Conservation (phyloP, 1,140 invertebrate species). For the Dendroctonus ponderosae region DNA sequence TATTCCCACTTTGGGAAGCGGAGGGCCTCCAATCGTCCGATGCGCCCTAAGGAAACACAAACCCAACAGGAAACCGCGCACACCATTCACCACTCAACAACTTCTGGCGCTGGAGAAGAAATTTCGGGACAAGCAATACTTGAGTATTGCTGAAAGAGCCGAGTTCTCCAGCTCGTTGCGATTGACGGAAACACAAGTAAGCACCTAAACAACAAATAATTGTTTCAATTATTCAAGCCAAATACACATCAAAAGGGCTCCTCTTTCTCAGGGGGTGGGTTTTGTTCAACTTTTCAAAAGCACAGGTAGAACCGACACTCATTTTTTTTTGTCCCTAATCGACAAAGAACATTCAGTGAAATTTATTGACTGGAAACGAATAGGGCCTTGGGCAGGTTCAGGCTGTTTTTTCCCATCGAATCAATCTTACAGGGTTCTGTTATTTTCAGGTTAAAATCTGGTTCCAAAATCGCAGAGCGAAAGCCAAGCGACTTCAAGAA, state of each 20-base stretch:
- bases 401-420: not conserved
- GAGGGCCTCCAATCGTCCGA: conserved; percentile 48
- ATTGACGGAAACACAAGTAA: conserved; percentile 91
- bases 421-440: not conserved
- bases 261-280: not conserved
- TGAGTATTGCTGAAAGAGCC: conserved; percentile 93
- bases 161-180: conserved; percentile 93
- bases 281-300: not conserved
- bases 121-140: conserved; percentile 93
- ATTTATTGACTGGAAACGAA: too few species aligned
- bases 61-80: conserved; percentile 94
- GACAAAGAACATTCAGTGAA: too few species aligned
- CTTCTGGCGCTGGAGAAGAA: conserved; percentile 92
- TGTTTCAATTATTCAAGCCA: not conserved
- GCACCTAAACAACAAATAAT: not conserved
- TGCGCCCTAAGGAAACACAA: conserved; percentile 61
- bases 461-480: conserved; percentile 95
- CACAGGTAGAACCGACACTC: conserved; percentile 10
- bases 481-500: conserved; percentile 92
- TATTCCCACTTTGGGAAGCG: conserved; percentile 37
- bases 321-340: too few species aligned
- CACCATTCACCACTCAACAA: conserved; percentile 96
- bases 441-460: conserved; percentile 87
- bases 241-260: not conserved
- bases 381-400: too few species aligned